Conservation (phyloP, 2,113 vertebrate genomes). For the Pelecanus crispus region DNA sequence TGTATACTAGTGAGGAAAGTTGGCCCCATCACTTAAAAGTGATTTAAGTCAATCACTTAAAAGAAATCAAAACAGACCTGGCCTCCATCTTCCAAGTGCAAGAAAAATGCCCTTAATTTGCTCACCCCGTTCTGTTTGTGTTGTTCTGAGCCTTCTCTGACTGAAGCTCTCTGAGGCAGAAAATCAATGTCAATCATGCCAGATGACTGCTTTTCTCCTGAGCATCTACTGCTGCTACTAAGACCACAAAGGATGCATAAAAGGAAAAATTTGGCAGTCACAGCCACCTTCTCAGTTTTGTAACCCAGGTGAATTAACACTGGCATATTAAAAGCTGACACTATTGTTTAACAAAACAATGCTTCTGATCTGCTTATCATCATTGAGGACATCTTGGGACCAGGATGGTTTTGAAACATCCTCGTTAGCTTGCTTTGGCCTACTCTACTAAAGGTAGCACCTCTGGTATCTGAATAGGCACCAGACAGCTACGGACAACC, state of each 20-base stretch:
- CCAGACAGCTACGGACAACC: background rate
- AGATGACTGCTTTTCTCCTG: slow-evolving; percentile 15
- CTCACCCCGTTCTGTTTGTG: background rate
- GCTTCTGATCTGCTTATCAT: background rate
- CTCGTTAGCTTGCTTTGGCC: background rate
- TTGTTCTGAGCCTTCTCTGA: background rate
- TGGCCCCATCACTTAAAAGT: background rate
- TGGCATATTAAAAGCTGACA: background rate
- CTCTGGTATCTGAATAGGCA: background rate
- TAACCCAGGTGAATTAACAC: background rate
- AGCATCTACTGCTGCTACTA: background rate
- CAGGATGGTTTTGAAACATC: background rate
- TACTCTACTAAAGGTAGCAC: background rate
- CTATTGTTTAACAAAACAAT: background rate
- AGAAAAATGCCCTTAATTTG: background rate
- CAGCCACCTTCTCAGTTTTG: background rate
- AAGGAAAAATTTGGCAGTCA: background rate
- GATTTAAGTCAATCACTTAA: background rate
- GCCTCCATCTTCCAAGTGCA: background rate
- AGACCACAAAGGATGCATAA: background rate
- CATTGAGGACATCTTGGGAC: background rate
- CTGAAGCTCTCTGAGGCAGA: slow-evolving; percentile 3
- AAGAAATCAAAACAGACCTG: background rate
- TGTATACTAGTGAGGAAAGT: background rate
- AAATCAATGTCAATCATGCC: slow-evolving; percentile 14